Conservation (phyloP, 2,113 vertebrate genomes). For the Tor tambroides region DNA sequence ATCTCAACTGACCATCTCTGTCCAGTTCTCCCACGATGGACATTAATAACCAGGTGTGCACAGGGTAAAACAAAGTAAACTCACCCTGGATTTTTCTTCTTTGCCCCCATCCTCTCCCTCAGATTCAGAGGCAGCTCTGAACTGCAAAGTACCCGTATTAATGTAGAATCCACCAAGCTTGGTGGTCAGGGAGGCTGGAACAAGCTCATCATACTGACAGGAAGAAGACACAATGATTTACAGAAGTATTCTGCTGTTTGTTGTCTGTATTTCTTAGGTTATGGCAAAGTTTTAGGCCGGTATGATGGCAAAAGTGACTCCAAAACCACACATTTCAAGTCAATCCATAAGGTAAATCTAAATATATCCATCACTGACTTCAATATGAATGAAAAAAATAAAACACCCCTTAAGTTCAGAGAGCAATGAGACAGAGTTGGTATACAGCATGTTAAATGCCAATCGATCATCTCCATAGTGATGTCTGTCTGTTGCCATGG, state of each 20-base stretch:
- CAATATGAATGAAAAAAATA: background rate
- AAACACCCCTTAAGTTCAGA: constrained; percentile 11
- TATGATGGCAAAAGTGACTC: background rate
- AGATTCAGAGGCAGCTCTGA: constrained; percentile 92
- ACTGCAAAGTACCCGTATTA: constrained; percentile 96
- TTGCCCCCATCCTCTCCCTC: constrained; percentile 88
- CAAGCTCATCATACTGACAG: constrained; percentile 90
- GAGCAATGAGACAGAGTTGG: background rate
- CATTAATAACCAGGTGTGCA: background rate
- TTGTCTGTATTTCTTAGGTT: background rate
- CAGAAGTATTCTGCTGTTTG: background rate
- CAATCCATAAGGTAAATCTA: background rate
- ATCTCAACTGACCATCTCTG: background rate
- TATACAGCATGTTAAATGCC: constrained; percentile 45
- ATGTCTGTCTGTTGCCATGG: constrained; percentile 29
- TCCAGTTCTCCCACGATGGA: background rate
- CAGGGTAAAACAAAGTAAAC: background rate
- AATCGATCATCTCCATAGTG: constrained; percentile 47
- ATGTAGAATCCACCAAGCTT: constrained; percentile 99
- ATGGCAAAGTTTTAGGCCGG: background rate
- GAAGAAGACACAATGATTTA: constrained; percentile 43
- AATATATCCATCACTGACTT: constrained; percentile 20
- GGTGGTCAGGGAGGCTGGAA: constrained; percentile 94
- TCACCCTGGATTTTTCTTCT: constrained; percentile 82
- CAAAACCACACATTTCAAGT: background rate